Conservation (phyloP, 2,888 invertebrate species). For the Calameuta idolon region DNA sequence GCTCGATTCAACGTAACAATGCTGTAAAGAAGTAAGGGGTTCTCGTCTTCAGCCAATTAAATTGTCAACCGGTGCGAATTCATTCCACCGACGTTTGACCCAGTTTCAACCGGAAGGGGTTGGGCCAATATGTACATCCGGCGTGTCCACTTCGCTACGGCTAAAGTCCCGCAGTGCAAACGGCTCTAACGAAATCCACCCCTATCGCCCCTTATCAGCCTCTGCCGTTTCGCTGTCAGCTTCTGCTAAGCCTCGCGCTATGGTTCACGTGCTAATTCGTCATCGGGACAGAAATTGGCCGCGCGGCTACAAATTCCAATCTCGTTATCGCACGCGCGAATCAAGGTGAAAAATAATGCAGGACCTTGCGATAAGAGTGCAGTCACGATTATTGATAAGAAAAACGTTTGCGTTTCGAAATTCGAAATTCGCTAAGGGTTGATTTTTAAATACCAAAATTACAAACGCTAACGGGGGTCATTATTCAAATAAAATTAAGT, state of each 20-base stretch:
- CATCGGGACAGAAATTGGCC: not conserved
- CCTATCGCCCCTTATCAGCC: not conserved
- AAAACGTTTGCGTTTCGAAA: too few relatives aligned
- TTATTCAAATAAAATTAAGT: not conserved
- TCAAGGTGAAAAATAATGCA: not conserved
- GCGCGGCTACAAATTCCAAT: not conserved
- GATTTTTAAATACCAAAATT: not conserved
- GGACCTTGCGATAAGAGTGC: not conserved
- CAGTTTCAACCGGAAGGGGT: not conserved
- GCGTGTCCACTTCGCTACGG: not conserved
- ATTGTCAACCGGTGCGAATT: not conserved
- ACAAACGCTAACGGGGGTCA: not conserved
- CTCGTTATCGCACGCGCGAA: not conserved
- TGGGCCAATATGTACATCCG: not conserved
- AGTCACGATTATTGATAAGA: not conserved
- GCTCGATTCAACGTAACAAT: not conserved
- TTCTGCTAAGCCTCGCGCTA: not conserved
- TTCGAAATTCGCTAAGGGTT: not conserved
- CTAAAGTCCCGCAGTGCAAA: not conserved
- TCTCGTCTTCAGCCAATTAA: not conserved
- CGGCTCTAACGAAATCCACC: not conserved
- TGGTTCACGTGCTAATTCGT: not conserved
- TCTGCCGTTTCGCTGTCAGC: not conserved
- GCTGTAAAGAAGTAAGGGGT: not conserved
- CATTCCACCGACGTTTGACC: not conserved